Base-by-base conservation (phyloP, 2,113 vertebrate genomes). In the Ammodytes marinus region DNA sequence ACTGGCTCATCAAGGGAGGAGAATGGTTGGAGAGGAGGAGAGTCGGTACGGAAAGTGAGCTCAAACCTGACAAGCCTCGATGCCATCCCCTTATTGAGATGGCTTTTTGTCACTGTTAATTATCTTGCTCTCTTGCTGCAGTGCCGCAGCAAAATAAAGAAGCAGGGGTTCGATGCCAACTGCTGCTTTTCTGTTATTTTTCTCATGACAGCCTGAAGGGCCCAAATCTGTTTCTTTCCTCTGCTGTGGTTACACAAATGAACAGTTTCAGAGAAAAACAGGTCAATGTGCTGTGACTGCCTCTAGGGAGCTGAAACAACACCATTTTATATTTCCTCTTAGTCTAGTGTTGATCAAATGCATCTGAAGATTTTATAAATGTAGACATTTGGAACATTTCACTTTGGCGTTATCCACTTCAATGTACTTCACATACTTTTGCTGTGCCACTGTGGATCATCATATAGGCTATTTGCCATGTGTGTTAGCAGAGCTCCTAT, bases 91-190 rank as follows among this genome's bases (percentile, higher is more conserved):
- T 83, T 84, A 86, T 93, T 92, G 84, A 91, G 87, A 86, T 76
- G 68, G 70, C 76, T 83, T 87, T 92, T 94, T 94, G 93, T 93
- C 92, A 92, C 60, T 86, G 63, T 90, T 94, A 94, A 94, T 93
- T 94, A 94, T 86, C 75, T 75, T 73, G 79, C 46, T 53, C 67
- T 90, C 81, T 64, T 86, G 76, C 86, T 64, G 82, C 69, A 78
- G 63, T 54, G 76, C 60, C 19, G 59, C 65, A 14, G 67, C 71
- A 80, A 82, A 76, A 73, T 75, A 84, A 87, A 80, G 74, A 68
- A 70, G 69, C 60, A 68, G 35, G 54, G 78, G 85, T 81, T 82
- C 84, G 77, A 88, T 78, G 84, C 84, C 89, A 83, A 86, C 80
- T 87, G 79, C 74, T 80, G 77, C 77, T 67, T 69, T 78, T 74